Conservation (phyloP, 2,888 invertebrate species). For the Cetonia aurata region DNA sequence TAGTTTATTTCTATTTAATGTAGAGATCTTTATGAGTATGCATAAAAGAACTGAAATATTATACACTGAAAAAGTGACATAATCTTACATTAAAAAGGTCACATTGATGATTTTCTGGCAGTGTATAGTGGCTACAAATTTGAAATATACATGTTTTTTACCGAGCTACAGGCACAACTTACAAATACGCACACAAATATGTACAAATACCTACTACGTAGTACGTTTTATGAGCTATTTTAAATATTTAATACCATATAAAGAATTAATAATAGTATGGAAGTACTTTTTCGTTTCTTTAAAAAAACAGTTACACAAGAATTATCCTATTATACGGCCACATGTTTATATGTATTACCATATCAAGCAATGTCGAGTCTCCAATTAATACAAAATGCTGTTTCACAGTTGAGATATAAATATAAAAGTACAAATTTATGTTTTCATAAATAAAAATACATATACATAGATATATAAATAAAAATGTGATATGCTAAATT, state of each 20-base stretch:
- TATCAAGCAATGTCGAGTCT: too few species aligned
- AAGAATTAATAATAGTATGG: slow-evolving; percentile 14
- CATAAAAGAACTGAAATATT: slow-evolving; percentile 18
- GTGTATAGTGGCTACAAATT: slow-evolving; percentile 63
- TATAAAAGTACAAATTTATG: slow-evolving; percentile 25
- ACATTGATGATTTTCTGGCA: slow-evolving; percentile 57
- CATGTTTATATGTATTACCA: neutral
- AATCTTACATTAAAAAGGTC: slow-evolving; percentile 33
- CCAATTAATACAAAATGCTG: neutral
- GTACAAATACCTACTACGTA: slow-evolving; percentile 33
- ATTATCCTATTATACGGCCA: neutral
- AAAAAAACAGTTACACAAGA: slow-evolving; percentile 21
- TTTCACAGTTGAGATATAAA: slow-evolving; percentile 13
- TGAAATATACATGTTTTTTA: slow-evolving; percentile 60
- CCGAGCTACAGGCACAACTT: slow-evolving; percentile 20
- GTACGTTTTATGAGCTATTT: slow-evolving; percentile 17
- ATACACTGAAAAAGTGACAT: slow-evolving; percentile 35
- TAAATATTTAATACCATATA: slow-evolving; percentile 32
- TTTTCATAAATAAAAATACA: slow-evolving; percentile 21
- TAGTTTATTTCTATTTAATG: slow-evolving; percentile 14
- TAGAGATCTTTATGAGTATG: slow-evolving; percentile 29
- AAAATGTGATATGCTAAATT: slow-evolving; percentile 33
- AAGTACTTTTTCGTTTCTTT: slow-evolving; percentile 26
- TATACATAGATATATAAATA: slow-evolving; percentile 6
- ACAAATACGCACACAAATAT: slow-evolving; percentile 25